Conservation (phyloP, 2,888 invertebrate genomes). For the Aplocera efformata region DNA sequence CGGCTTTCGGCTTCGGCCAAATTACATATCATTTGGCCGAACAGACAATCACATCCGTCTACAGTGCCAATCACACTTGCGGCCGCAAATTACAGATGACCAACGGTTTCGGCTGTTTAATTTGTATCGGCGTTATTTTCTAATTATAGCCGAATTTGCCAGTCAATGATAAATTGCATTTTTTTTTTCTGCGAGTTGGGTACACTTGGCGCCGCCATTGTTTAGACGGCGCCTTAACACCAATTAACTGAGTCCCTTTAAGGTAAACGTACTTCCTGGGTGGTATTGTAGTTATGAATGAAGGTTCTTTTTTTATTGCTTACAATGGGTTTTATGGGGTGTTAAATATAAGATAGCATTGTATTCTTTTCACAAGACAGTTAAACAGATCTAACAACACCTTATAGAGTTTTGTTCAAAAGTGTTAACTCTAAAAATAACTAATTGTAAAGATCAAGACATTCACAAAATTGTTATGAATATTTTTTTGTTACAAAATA, state of each 20-base stretch:
- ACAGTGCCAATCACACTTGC: slow-evolving; percentile 24
- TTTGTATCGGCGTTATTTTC: slow-evolving; percentile 2
- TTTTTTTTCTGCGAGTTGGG: neutral
- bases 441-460: no score
- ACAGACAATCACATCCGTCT: slow-evolving; percentile 49
- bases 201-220: slow-evolving; percentile 21
- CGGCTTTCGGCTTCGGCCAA: slow-evolving; percentile 55
- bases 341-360: slow-evolving; percentile 20
- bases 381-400: slow-evolving; percentile 1
- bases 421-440: no score
- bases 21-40: slow-evolving; percentile 71
- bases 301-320: slow-evolving; percentile 11
- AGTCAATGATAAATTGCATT: slow-evolving; percentile 12
- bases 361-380: slow-evolving; percentile 16
- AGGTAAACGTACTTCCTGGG: slow-evolving; percentile 42
- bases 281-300: slow-evolving; percentile 44
- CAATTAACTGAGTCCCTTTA: slow-evolving; percentile 41
- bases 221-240: slow-evolving; percentile 31
- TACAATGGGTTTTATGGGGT: slow-evolving; percentile 1
- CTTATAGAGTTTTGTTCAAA: neutral
- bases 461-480: no score
- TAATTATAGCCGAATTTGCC: slow-evolving; percentile 12
- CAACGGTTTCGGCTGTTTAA: slow-evolving; percentile 12
- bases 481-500: no score
- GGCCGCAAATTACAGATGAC: slow-evolving; percentile 24